phyloP scores from a whole-genome alignment of 2,888 invertebrate genomes.

The Lasioglossum vierecki region DNA sequence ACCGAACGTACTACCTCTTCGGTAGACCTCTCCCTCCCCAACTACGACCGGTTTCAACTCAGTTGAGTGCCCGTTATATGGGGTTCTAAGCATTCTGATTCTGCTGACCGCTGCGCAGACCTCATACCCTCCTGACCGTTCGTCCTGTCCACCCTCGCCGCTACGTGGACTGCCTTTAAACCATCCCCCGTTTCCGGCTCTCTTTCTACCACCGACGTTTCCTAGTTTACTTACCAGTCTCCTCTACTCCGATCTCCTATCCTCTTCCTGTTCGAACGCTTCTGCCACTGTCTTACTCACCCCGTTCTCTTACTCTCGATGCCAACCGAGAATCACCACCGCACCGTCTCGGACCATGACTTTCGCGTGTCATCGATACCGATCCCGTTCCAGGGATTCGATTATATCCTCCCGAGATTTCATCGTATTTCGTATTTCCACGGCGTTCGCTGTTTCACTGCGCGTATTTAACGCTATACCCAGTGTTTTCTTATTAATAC shows the following conservation, averaged over 20 bases:
- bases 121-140: slow-evolving; percentile 56
- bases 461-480: neutral
- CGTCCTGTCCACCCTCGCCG: slow-evolving; percentile 64
- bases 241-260: neutral
- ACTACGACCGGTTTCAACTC: slow-evolving; percentile 71
- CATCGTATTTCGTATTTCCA: slow-evolving; percentile 4
- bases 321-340: neutral
- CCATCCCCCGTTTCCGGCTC: slow-evolving; percentile 68
- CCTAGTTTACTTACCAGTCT: slow-evolving; percentile 27
- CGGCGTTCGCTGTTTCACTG: slow-evolving; percentile 7
- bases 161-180: slow-evolving; percentile 82
- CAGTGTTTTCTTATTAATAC: neutral
- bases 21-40: slow-evolving; percentile 18
- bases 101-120: slow-evolving; percentile 81
- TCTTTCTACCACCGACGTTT: slow-evolving; percentile 24
- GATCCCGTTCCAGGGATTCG: slow-evolving; percentile 17
- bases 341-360: neutral
- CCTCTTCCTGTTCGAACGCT: slow-evolving; percentile 42
- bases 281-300: neutral
- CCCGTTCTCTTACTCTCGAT: neutral
- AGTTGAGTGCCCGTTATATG: slow-evolving; percentile 82
- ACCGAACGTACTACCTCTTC: slow-evolving; percentile 39
- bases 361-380: slow-evolving; percentile 20
- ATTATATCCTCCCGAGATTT: slow-evolving; percentile 21
- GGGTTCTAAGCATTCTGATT: slow-evolving; percentile 82